Evolutionary conservation across 2,888 invertebrate genomes (phyloP).

Genomic region (Escarpia spicata): DNA sequence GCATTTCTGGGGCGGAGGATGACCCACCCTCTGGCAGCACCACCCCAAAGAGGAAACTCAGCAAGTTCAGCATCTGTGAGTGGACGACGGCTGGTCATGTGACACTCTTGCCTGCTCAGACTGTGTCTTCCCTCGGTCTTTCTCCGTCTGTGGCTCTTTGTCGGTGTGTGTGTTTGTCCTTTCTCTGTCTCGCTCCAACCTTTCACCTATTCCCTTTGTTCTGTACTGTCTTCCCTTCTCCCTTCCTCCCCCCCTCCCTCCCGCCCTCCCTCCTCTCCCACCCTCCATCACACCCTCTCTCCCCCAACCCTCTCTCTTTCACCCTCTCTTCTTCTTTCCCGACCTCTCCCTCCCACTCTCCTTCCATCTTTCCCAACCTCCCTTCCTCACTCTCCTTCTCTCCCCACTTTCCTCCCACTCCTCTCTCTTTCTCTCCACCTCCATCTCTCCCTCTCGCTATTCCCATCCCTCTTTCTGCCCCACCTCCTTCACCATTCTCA

Average conservation of each 20-base stretch:
- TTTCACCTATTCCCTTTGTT: no score
- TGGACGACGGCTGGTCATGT: slow-evolving; percentile 20
- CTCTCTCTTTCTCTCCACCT: not conserved
- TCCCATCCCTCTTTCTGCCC: not conserved
- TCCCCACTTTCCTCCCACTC: not conserved
- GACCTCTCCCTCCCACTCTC: slow-evolving; percentile 6
- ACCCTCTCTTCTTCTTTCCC: not conserved
- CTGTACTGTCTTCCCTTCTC: no score
- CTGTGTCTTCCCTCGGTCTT: no score
- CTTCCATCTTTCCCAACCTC: not conserved
- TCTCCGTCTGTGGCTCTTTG: no score
- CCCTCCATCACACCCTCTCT: not conserved
- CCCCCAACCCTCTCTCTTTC: slow-evolving; percentile 7
- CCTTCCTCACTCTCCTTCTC: not conserved
- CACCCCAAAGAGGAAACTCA: slow-evolving; percentile 64
- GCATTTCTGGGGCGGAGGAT: slow-evolving; percentile 59
- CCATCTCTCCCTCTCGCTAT: not conserved
- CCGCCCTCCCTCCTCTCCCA: not conserved
- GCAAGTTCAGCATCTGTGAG: slow-evolving; percentile 62
- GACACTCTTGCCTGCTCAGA: not conserved
- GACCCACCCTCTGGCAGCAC: slow-evolving; percentile 53
- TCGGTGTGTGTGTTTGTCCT: no score
- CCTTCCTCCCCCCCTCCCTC: not conserved
- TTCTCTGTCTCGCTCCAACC: no score
- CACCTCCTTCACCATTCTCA: not conserved